Evolutionary conservation across 1,140 invertebrate species (phyloP), one percentile per base, ranked within the genome.

Genomic region (Bombus turneri): DNA sequence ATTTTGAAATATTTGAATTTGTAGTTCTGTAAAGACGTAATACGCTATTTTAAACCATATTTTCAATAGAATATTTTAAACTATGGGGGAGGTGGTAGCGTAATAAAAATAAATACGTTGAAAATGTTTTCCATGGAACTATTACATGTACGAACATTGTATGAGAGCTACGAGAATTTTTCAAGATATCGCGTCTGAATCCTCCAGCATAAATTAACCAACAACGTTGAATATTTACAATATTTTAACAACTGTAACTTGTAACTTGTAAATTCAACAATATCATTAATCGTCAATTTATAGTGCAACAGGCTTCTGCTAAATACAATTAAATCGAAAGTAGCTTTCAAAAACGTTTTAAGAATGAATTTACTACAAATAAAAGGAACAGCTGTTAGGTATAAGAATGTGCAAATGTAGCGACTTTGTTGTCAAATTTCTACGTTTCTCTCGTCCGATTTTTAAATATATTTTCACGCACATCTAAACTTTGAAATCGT

Each of bases 291-390:
- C 47, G 47, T 22, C 47, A 0, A 53, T 53, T 53, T 53, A 53
- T 22, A 0, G 5, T 0, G 18, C 18, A 8, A 22, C 47, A 22
- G 18, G 18, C 47, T 53, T 0, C 1, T 0, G 47, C 0, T 15
- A 8, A 9, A 34, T 15, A 18, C 13, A 18, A 34, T 22, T 9
- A 2, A 15, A 34, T 66, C 6, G 15, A 34, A 6, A 18, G 64
- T 34, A 31, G 15, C n/a, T 62, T n/a, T n/a, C 13, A 62, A 13
- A 10, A n/a, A 28, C 0, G 28, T 13, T n/a, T 12, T 4, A n/a
- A 62, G 28, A 12, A n/a, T 5, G 28, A 62, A 62, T 62, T n/a
- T 4, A 5, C 1, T 3, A 1, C 0, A 2, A n/a, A 62, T 12
- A 13, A 62, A 62, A 62, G 12, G 10, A n/a, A 62, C 28, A 13